Percentiles rank a stretch among this genome's conserved stretches.
phyloP scores from a whole-genome alignment of 2,113 vertebrate genomes.

The Salvelinus namaycush region DNA sequence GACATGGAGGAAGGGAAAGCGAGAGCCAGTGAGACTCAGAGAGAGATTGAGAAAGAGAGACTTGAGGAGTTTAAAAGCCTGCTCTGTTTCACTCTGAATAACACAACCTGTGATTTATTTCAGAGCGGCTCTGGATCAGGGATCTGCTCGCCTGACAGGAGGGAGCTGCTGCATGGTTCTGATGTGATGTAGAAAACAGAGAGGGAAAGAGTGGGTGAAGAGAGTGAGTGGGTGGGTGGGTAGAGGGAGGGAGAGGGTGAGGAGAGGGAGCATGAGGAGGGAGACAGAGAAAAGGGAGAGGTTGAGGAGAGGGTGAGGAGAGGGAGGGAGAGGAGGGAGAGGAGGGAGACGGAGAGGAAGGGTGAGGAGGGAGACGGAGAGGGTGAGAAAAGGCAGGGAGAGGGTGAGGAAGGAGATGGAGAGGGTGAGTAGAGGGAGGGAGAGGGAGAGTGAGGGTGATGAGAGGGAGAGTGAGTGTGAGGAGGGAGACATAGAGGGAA shows the following conservation, averaged over 20 bases:
- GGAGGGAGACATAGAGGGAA: too few species aligned
- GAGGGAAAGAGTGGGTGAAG: background rate
- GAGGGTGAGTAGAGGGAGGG: too few species aligned
- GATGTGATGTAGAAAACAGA: background rate
- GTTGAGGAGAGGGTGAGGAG: background rate
- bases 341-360: background rate
- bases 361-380: background rate
- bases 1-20: background rate
- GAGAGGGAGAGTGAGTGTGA: too few species aligned
- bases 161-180: background rate
- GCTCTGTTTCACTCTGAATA: constrained; percentile 53
- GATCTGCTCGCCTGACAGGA: constrained; percentile 13
- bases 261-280: background rate
- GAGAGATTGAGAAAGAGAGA: background rate
- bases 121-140: constrained; percentile 12
- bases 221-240: background rate
- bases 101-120: constrained; percentile 61
- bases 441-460: too few species aligned
- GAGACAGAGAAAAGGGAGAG: too few species aligned
- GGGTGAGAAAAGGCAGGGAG: too few species aligned
- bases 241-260: background rate
- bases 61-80: constrained; percentile 32
- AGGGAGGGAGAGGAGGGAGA: background rate
- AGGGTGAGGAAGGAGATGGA: too few species aligned
- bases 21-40: background rate